A percentile compares a stretch with the other conserved stretches of the same genome.
Conservation (phyloP, 2,888 invertebrate genomes). For the Synanthedon vespiformis region DNA sequence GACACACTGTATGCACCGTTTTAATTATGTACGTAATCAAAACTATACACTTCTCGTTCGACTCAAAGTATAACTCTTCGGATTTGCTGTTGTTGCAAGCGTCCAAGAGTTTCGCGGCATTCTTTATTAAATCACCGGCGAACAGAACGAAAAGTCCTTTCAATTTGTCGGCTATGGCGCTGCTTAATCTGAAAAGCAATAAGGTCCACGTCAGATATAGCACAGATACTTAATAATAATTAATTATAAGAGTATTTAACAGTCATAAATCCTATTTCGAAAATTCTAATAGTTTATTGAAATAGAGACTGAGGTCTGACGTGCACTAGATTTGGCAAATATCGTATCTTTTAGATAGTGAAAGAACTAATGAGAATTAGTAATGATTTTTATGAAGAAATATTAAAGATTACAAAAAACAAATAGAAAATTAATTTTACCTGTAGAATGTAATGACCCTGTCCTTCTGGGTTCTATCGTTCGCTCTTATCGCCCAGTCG, state of each 20-base stretch:
- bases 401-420: too few relatives aligned
- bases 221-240: constrained; percentile 3
- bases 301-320: too few relatives aligned
- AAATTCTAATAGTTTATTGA: too few relatives aligned
- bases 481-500: constrained; percentile 84
- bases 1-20: constrained; percentile 82
- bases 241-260: neutral
- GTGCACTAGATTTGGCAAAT: too few relatives aligned
- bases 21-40: constrained; percentile 79
- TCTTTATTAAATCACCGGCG: constrained; percentile 85
- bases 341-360: too few relatives aligned
- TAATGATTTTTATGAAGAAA: too few relatives aligned
- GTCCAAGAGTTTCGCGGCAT: constrained; percentile 80
- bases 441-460: constrained; percentile 86
- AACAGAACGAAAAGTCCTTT: constrained; percentile 92
- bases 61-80: constrained; percentile 61
- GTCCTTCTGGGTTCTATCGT: constrained; percentile 70
- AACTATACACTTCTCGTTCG: constrained; percentile 68
- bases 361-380: too few relatives aligned
- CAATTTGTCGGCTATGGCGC: constrained; percentile 82
- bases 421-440: constrained; percentile 25
- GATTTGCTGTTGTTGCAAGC: constrained; percentile 75
- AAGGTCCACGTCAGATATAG: too few relatives aligned
- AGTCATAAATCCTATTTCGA: constrained; percentile 2
- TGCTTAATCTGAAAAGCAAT: constrained; percentile 72